These are phyloP conservation scores for Conus ventricosus DNA, from an alignment of 1,140 invertebrate genomes.

Conservation along the genomic window DNA sequence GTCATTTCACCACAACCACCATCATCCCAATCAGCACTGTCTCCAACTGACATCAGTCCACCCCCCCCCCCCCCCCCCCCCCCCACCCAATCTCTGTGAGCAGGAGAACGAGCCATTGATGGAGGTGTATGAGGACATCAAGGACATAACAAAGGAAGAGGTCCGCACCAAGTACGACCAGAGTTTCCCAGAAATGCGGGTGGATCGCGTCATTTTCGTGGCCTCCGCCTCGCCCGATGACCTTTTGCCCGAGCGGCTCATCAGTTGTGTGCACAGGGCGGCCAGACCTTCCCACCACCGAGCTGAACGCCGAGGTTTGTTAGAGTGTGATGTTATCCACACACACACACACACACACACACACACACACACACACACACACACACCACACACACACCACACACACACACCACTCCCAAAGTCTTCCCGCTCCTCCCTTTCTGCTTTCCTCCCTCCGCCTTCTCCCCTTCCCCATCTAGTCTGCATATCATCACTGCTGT, in stretches of 20 bases:
- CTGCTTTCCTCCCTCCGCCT: no score
- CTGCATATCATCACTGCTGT: no score
- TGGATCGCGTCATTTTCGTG: conserved; percentile 27
- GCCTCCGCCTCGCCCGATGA: background rate
- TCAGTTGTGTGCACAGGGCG: background rate
- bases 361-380: no score
- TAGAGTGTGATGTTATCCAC: no score
- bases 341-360: no score
- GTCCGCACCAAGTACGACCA: background rate
- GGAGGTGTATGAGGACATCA: background rate
- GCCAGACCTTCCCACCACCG: conserved; percentile 9
- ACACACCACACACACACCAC: no score
- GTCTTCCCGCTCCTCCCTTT: no score
- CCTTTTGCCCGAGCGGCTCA: background rate
- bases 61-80: no score
- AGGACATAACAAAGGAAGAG: background rate
- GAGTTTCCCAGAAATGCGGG: conserved; percentile 3
- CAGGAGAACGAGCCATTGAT: background rate
- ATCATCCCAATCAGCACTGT: background rate
- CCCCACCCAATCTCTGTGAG: background rate
- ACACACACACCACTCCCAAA: no score
- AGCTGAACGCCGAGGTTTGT: background rate
- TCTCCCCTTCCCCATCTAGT: no score
- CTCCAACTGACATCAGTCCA: background rate
- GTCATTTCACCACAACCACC: no score